These are phyloP conservation scores for Callithrix jacchus DNA, from an alignment of 2,113 vertebrate genomes.

Conservation along the genomic window DNA sequence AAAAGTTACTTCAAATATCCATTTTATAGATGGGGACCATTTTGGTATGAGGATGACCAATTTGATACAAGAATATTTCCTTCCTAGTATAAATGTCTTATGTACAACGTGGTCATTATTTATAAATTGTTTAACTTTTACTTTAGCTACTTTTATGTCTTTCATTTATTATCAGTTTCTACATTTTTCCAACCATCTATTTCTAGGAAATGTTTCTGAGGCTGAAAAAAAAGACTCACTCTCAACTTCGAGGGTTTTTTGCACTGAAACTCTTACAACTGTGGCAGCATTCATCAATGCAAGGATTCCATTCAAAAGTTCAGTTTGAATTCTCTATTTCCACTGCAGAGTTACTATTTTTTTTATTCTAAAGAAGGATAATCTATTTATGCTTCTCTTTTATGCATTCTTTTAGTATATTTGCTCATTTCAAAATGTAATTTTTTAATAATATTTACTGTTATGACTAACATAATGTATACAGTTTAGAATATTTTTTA, in stretches of 20 bases:
- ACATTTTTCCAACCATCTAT: not conserved
- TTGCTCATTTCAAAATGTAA: not conserved
- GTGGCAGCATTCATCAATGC: not conserved
- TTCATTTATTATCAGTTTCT: not conserved
- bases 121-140: slow-evolving; percentile 4
- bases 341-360: not conserved
- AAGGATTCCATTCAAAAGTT: not conserved
- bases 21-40: not conserved
- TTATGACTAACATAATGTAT: not conserved
- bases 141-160: not conserved
- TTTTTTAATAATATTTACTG: not conserved
- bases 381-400: not conserved
- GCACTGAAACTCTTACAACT: not conserved
- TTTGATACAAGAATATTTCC: not conserved
- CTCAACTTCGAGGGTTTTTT: not conserved
- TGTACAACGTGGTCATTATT: not conserved
- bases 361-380: not conserved
- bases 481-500: not conserved
- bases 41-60: not conserved
- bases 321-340: not conserved
- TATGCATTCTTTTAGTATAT: not conserved
- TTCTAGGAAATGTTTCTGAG: not conserved
- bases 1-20: not conserved
- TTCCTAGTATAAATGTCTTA: not conserved
- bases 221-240: not conserved